phyloP scores from a whole-genome alignment of 1,140 invertebrate species.

The Tetraneura akinire region DNA sequence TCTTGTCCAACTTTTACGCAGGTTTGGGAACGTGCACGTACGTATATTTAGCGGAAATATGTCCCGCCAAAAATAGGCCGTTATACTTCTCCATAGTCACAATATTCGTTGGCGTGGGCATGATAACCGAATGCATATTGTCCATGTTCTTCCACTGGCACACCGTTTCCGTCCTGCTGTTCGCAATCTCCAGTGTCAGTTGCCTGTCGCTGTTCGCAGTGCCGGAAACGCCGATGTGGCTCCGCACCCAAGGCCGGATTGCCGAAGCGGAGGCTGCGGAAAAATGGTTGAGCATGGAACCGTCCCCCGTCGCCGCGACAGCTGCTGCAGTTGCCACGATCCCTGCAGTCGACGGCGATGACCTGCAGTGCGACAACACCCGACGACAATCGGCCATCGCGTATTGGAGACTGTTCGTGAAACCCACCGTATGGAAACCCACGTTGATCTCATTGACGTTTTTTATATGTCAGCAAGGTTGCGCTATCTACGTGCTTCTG shows the following conservation, averaged over 20 bases:
- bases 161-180: slow-evolving; percentile 53
- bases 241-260: slow-evolving; percentile 63
- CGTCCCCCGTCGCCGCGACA: background rate
- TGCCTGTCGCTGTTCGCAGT: slow-evolving; percentile 64
- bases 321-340: background rate
- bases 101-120: slow-evolving; percentile 62
- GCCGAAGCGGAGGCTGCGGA: slow-evolving; percentile 58
- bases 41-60: slow-evolving; percentile 57
- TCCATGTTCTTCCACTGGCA: slow-evolving; percentile 59
- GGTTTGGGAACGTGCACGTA: slow-evolving; percentile 56
- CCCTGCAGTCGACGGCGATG: slow-evolving; percentile 62
- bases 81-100: slow-evolving; percentile 58
- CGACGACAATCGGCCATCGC: slow-evolving; percentile 62
- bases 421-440: slow-evolving; percentile 63
- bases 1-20: slow-evolving; percentile 23
- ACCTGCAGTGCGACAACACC: slow-evolving; percentile 60
- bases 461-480: slow-evolving; percentile 72
- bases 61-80: slow-evolving; percentile 56
- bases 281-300: background rate
- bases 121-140: slow-evolving; percentile 60
- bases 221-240: slow-evolving; percentile 71
- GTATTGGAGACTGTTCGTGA: slow-evolving; percentile 60
- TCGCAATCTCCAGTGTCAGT: slow-evolving; percentile 48
- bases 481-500: slow-evolving; percentile 74
- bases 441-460: slow-evolving; percentile 66